Conservation (phyloP, 2,797 vertebrate species). For the Tadarida brasiliensis region DNA sequence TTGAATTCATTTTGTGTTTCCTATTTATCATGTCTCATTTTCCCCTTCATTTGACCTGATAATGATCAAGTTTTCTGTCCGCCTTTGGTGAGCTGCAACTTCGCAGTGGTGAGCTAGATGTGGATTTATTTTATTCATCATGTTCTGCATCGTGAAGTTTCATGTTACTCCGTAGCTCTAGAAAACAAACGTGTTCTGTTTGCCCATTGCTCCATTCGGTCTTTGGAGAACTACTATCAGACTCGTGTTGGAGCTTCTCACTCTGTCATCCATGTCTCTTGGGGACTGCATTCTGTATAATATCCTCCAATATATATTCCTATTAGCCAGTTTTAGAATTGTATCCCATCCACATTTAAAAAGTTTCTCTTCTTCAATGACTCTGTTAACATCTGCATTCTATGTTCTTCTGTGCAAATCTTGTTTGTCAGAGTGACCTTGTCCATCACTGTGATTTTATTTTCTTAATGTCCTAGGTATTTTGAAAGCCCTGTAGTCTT, state of each 20-base stretch:
- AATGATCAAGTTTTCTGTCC: neutral
- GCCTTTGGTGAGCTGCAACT: neutral
- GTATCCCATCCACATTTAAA: neutral
- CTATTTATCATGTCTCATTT: neutral
- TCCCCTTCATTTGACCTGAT: neutral
- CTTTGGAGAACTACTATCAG: neutral
- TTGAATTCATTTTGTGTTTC: slow-evolving; percentile 5
- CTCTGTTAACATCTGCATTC: neutral
- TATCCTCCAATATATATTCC: neutral
- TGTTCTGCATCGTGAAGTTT: neutral
- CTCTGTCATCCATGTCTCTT: neutral
- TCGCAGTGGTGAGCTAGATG: neutral
- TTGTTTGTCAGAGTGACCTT: neutral
- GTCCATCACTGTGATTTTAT: neutral
- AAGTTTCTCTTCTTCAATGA: neutral
- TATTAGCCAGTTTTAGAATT: neutral
- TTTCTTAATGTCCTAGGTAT: neutral
- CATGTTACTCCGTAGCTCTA: neutral
- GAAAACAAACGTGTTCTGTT: neutral
- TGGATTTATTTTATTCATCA: neutral
- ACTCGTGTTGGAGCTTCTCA: neutral
- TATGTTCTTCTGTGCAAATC: neutral
- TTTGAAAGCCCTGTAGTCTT: neutral
- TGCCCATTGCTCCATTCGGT: neutral
- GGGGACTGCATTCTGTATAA: neutral